Base-by-base conservation (phyloP, 2,888 invertebrate species). In the Meliscaeva auricollis region DNA sequence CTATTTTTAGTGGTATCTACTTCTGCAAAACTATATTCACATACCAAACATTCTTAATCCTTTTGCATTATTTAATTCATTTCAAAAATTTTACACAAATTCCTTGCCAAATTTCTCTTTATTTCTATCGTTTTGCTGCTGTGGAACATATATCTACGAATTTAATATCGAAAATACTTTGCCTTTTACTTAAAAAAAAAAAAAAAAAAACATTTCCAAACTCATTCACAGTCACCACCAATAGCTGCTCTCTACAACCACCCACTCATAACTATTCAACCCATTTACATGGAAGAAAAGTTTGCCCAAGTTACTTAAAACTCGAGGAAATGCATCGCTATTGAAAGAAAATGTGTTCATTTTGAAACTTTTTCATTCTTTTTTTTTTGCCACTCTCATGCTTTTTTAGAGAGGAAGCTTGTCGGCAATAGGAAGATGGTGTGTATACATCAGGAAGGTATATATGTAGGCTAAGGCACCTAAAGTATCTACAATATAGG, bases 261-360 rank as follows among this genome's bases (percentile, higher is more conserved):
- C 35, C n/a, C 62, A 30, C 8, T 2, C 46, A 48, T 50, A 22
- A 35, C 35, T 22, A 66, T 66, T 50, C 78, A 75, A 72, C 38
- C 75, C 80, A 84, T 80, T 64, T 66, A 66, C 56, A 73, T 81
- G 52, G 62, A 60, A 62, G 76, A 81, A 81, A 85, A 81, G 60
- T 76, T 81, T 81, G 56, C 81, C 72, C 81, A 80, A 85, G 72
- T 81, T 76, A 84, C 70, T 66, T 73, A 44, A 50, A 74, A 76
- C 44, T 76, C 44, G 26, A 62, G 48, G 66, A 72, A 85, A 76
- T 76, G 84, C 76, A 81, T 66, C 44, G 64, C 76, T 76, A 85
- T 80, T 76, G 72, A 80, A 85, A 46, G 80, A 81, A 64, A 75
- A 38, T 81, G 73, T 85, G 72, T 81, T 81, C 69, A 85, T 81